Evolutionary conservation across 1,140 invertebrate species (phyloP).

Genomic region (Dendrolimus kikuchii): DNA sequence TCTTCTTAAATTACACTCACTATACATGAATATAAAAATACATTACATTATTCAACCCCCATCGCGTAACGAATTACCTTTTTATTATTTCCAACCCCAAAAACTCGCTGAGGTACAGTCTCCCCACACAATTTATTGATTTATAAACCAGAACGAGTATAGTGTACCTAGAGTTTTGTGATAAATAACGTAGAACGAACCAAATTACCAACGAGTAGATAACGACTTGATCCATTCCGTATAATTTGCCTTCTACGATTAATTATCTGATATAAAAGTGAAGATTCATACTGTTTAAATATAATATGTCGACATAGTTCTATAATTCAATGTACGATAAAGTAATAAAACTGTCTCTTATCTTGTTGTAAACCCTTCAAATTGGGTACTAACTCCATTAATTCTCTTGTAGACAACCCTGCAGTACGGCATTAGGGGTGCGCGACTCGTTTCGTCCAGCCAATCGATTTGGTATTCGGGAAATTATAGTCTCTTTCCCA

Average conservation of each 20-base stretch:
- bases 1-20: neutral
- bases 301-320: too few relatives aligned
- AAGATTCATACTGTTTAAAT: too few relatives aligned
- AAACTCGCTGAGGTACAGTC: slow-evolving; percentile 14
- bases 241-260: too few relatives aligned
- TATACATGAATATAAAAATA: neutral
- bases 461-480: slow-evolving; percentile 59
- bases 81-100: slow-evolving; percentile 20
- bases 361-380: neutral
- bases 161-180: slow-evolving; percentile 31
- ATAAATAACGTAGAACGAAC: too few relatives aligned
- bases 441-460: slow-evolving; percentile 12
- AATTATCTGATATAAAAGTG: too few relatives aligned
- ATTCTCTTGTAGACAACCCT: slow-evolving; percentile 33
- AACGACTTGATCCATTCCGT: too few relatives aligned
- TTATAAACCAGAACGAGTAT: slow-evolving; percentile 22
- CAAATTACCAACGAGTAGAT: too few relatives aligned
- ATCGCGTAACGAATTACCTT: neutral
- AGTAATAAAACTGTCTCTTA: neutral
- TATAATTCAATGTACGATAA: neutral
- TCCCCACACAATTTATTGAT: slow-evolving; percentile 43
- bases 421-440: slow-evolving; percentile 46
- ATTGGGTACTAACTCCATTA: slow-evolving; percentile 24
- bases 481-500: slow-evolving; percentile 29
- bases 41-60: slow-evolving; percentile 5